Base-by-base conservation (phyloP, 2,797 vertebrate genomes). In the Peromyscus aztecus region DNA sequence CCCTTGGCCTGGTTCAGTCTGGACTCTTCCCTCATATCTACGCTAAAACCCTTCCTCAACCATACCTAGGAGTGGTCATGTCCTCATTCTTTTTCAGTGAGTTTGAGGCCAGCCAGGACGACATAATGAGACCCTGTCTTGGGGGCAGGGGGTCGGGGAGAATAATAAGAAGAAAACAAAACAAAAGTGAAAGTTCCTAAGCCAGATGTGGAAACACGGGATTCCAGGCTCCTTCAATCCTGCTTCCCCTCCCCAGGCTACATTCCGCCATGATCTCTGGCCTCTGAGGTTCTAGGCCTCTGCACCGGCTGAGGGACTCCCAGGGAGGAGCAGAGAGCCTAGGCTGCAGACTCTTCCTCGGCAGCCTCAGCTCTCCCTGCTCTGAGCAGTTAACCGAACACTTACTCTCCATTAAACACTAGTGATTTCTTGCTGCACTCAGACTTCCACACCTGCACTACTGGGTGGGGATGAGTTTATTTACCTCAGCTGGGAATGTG, bases 371-470 rank as follows among this genome's bases (percentile, higher is more conserved):
- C 81, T 76, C 43, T 91, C 92, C 91, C 76, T 82, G 95, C 84
- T 94, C 91, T 67, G 85, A 88, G 81, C 87, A n/a, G 93, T 97
- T 97, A 96, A 82, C 84, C 2, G 17, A 10, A 86, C 84, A 96
- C 94, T 98, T 96, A 94, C 0, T 98, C 95, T 93, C 73, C 92
- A 90, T 97, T 97, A 97, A 96, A 94, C 93, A 93, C 90, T 93
- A 69, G 93, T 90, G 94, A 97, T 97, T 97, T 98, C 96, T 92
- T 90, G 71, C 95, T 92, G 92, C 97, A 94, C 97, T 96, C 96
- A 97, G 92, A 92, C 81, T 78, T 94, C 85, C 29, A 69, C 55
- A 76, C 87, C 92, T 23, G 2, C 40, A 81, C 76, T 69, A 67
- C 59, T 96, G 91, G 37, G 87, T 61, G 24, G 81, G 91, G 93